Percentiles rank a stretch among this genome's conserved stretches.
Conservation (phyloP, 2,888 invertebrate genomes). For the Mongoloraphidia duomilia region DNA sequence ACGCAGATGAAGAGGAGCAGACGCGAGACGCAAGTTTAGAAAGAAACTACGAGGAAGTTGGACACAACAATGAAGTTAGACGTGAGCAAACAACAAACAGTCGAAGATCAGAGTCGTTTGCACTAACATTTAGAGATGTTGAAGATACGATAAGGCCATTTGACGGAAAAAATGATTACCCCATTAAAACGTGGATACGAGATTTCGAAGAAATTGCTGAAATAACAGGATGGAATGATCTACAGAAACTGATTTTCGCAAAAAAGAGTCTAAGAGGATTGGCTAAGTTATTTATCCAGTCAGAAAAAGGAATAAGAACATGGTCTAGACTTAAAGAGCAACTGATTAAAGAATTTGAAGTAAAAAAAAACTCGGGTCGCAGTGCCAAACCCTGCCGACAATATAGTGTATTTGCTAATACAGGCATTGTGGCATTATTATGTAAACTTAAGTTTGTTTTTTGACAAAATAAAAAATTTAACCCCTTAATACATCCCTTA, state of each 20-base stretch:
- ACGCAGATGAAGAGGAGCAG: background rate
- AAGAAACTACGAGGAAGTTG: no score
- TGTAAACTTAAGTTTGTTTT: no score
- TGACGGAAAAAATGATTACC: conserved; percentile 15
- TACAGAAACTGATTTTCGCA: conserved; percentile 18
- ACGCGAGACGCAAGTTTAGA: no score
- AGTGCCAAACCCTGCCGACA: no score
- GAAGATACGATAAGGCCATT: conserved; percentile 16
- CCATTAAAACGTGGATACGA: conserved; percentile 16
- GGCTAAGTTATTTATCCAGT: conserved; percentile 18
- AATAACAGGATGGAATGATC: conserved; percentile 17
- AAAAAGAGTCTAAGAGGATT: conserved; percentile 18
- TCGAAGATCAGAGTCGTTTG: conserved; percentile 4
- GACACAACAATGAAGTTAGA: no score
- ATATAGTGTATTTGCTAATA: no score
- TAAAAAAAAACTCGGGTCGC: no score
- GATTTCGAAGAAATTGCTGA: conserved; percentile 18
- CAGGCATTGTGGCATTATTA: no score
- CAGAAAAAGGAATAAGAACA: conserved; percentile 15
- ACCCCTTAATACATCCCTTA: no score
- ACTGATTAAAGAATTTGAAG: conserved; percentile 17
- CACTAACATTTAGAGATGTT: conserved; percentile 16
- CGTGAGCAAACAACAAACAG: background rate
- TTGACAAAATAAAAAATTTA: no score
- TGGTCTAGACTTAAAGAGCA: conserved; percentile 14